Percentiles rank a stretch among this genome's conserved stretches.
Conservation (phyloP, 1,140 invertebrate species). For the Ctenoplectra terminalis region DNA sequence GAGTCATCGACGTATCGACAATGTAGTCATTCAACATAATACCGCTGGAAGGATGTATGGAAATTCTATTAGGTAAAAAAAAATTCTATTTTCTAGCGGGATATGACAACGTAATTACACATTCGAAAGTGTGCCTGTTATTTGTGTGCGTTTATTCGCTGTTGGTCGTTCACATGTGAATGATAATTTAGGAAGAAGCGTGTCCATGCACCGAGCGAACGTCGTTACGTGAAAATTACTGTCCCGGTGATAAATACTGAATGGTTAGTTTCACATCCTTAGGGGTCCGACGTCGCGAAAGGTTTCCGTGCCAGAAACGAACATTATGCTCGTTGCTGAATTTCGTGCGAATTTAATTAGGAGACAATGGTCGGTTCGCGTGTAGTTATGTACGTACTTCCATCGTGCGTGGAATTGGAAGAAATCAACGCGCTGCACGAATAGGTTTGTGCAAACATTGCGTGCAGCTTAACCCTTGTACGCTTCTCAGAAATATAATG, state of each 20-base stretch:
- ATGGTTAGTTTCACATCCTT: conserved; percentile 35
- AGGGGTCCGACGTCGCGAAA: neutral
- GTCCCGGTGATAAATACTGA: conserved; percentile 27
- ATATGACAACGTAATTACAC: conserved; percentile 26
- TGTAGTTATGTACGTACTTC: too few species aligned
- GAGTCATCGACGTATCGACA: neutral
- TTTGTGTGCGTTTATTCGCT: neutral
- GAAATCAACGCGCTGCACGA: neutral
- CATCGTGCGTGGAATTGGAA: too few species aligned
- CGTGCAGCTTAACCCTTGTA: too few species aligned
- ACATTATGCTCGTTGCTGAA: neutral
- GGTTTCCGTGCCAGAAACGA: conserved; percentile 26
- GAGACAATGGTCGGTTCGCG: neutral
- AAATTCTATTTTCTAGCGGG: conserved; percentile 26
- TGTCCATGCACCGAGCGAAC: neutral
- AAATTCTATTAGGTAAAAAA: conserved; percentile 1
- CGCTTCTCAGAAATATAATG: too few species aligned
- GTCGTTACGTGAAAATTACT: conserved; percentile 46
- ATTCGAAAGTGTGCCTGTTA: conserved; percentile 6
- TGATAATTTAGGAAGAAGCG: conserved; percentile 19
- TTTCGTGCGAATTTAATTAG: conserved; percentile 29
- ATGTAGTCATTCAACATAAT: neutral
- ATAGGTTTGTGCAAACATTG: too few species aligned
- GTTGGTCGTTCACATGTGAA: neutral
- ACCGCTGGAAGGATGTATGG: neutral